Conservation (phyloP, 2,888 invertebrate genomes). For the Lasioglossum figueresi region DNA sequence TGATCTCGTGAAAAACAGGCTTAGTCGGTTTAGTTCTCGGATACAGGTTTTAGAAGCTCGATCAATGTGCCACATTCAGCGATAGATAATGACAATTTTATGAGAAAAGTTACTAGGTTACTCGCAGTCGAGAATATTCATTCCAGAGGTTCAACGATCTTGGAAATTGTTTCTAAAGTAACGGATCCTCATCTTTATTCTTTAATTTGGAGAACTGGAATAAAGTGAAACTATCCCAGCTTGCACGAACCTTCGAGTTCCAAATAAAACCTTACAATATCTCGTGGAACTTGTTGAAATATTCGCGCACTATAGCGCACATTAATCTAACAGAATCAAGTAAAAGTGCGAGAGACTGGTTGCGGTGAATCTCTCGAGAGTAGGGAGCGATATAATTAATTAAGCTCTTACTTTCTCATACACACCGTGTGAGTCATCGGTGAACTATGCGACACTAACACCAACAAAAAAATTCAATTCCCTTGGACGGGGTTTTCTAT, state of each 20-base stretch:
- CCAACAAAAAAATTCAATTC: background rate
- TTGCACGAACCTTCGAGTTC: background rate
- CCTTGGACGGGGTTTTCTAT: background rate
- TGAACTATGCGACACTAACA: background rate
- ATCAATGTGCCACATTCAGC: background rate
- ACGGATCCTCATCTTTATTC: background rate
- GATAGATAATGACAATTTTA: background rate
- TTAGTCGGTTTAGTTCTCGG: background rate
- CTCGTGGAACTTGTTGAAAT: background rate
- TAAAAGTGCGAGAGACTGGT: background rate
- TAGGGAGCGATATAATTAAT: background rate
- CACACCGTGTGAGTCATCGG: background rate
- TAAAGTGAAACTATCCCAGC: background rate
- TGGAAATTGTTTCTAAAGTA: background rate
- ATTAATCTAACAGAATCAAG: conserved; percentile 1
- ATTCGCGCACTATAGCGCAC: background rate
- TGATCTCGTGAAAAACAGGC: conserved; percentile 6
- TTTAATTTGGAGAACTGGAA: background rate
- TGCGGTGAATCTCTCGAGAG: background rate
- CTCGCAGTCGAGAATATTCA: background rate
- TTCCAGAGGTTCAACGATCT: background rate
- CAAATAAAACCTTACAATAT: background rate
- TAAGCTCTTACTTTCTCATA: conserved; percentile 10
- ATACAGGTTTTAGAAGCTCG: background rate
- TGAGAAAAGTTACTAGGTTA: background rate